phyloP scores from a whole-genome alignment of 2,797 vertebrate species.

The Apogon talboti region DNA sequence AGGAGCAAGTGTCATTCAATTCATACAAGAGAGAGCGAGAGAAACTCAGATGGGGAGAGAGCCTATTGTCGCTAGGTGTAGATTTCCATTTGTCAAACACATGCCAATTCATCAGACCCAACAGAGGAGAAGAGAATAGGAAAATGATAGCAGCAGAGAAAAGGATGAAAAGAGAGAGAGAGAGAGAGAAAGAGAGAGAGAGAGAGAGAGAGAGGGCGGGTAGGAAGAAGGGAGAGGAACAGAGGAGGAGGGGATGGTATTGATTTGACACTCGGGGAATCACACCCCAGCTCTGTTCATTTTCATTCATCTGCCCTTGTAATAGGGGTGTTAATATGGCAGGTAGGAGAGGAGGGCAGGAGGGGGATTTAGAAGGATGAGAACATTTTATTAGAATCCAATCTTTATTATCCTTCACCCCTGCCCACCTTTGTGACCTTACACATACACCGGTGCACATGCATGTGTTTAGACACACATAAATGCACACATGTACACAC shows the following conservation, averaged over 20 bases:
- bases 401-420: conserved; percentile 79
- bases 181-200: conserved; percentile 56
- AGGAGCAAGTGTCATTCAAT: conserved; percentile 73
- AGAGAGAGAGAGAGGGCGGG: conserved; percentile 57
- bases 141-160: conserved; percentile 74
- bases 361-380: conserved; percentile 71
- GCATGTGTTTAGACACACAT: conserved; percentile 9
- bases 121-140: conserved; percentile 75
- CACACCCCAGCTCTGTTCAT: conserved; percentile 80
- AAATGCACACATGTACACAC: conserved; percentile 28
- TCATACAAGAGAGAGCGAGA: conserved; percentile 46
- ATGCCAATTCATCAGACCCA: conserved; percentile 77
- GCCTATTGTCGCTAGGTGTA: conserved; percentile 76
- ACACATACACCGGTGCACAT: conserved; percentile 32
- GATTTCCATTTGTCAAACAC: conserved; percentile 82
- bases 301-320: conserved; percentile 83
- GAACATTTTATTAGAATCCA: conserved; percentile 82
- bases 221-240: conserved; percentile 51
- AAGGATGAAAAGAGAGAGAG: conserved; percentile 62
- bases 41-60: conserved; percentile 49
- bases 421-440: conserved; percentile 42
- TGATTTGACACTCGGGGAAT: conserved; percentile 82
- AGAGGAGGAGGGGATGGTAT: conserved; percentile 72
- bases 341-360: conserved; percentile 68
- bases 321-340: conserved; percentile 82